These are phyloP conservation scores for Polydrusus tereticollis DNA, from an alignment of 2,888 invertebrate species.

Conservation along the genomic window DNA sequence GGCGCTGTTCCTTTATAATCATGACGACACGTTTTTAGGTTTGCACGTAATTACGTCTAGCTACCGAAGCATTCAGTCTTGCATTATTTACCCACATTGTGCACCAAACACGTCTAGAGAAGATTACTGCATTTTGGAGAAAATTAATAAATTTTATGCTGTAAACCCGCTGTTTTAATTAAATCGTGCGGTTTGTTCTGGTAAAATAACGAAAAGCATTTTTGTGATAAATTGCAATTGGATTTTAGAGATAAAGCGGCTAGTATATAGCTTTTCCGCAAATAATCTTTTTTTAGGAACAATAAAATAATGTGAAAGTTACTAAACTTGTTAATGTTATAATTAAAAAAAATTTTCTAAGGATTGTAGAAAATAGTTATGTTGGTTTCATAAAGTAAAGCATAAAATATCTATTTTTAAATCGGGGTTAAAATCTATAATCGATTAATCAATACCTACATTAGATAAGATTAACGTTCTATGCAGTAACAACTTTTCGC, in stretches of 20 bases:
- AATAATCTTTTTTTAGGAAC: too few relatives aligned
- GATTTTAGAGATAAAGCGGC: background rate
- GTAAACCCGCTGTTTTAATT: constrained; percentile 6
- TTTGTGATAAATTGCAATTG: background rate
- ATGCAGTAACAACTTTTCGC: too few relatives aligned
- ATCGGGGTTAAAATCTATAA: too few relatives aligned
- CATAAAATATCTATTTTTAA: too few relatives aligned
- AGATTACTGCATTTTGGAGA: constrained; percentile 13
- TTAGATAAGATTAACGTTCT: too few relatives aligned
- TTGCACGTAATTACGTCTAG: constrained; percentile 3
- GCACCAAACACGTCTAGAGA: constrained; percentile 10
- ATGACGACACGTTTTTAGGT: background rate
- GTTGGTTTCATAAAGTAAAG: too few relatives aligned
- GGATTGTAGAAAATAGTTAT: too few relatives aligned
- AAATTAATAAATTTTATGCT: constrained; percentile 20
- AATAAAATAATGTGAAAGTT: too few relatives aligned
- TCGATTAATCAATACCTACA: too few relatives aligned
- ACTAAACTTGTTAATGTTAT: too few relatives aligned
- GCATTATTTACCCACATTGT: constrained; percentile 1
- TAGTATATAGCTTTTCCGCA: too few relatives aligned
- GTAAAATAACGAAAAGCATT: background rate
- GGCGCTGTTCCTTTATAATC: background rate
- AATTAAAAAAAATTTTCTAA: too few relatives aligned
- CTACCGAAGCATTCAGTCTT: background rate
- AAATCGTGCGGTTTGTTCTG: background rate